Conservation (phyloP, 1,140 invertebrate genomes). For the Apolygus lucorum region DNA sequence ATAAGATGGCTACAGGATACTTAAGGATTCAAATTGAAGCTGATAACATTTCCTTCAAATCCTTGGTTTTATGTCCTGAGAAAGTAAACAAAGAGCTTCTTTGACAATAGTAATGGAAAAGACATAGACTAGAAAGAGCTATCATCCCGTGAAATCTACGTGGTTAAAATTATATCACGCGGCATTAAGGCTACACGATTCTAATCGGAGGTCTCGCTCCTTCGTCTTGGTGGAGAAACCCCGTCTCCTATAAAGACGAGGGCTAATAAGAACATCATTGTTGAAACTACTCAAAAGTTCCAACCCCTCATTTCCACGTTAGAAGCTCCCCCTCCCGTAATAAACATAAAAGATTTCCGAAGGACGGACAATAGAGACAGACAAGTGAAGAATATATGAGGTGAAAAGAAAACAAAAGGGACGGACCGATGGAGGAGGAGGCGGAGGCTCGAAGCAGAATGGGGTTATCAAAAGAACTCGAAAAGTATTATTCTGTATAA, state of each 20-base stretch:
- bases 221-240: neutral
- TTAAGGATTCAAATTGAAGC: no score
- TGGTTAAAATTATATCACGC: no score
- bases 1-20: no score
- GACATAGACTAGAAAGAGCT: no score
- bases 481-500: slow-evolving; percentile 34
- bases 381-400: slow-evolving; percentile 33
- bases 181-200: no score
- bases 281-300: neutral
- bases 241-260: slow-evolving; percentile 11
- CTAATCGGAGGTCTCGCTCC: no score
- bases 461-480: slow-evolving; percentile 34
- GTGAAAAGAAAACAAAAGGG: slow-evolving; percentile 33
- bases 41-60: no score
- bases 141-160: no score
- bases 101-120: no score
- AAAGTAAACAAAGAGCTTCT: no score
- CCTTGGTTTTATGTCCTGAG: no score
- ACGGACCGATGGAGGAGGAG: neutral
- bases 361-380: slow-evolving; percentile 22
- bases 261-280: slow-evolving; percentile 26
- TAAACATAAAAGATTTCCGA: slow-evolving; percentile 26
- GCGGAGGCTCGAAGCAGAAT: slow-evolving; percentile 25
- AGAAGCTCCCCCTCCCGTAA: slow-evolving; percentile 18
- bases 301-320: neutral